Evolutionary conservation across 2,888 invertebrate species (phyloP).

Genomic region (Osmoderma eremita): DNA sequence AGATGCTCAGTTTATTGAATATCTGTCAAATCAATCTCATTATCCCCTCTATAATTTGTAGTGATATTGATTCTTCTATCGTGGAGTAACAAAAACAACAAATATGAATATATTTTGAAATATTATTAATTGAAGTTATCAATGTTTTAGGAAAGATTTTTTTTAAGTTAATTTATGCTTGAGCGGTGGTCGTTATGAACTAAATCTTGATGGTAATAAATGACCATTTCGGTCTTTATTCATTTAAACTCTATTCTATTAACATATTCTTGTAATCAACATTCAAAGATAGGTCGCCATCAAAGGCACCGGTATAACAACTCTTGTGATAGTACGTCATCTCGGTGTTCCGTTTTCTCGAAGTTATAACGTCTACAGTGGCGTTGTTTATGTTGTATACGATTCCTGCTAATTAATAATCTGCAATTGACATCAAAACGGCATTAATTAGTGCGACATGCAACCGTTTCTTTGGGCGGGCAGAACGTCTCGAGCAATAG

Average conservation of each 20-base stretch:
- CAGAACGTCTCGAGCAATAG: constrained; percentile 4
- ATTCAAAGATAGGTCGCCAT: not conserved
- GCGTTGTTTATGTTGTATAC: constrained; percentile 13
- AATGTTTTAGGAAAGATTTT: too few relatives aligned
- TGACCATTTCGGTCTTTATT: too few relatives aligned
- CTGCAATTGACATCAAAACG: constrained; percentile 8
- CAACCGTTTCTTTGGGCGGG: constrained; percentile 15
- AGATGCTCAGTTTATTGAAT: too few relatives aligned
- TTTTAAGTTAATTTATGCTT: too few relatives aligned
- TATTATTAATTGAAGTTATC: too few relatives aligned
- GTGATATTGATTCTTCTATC: too few relatives aligned
- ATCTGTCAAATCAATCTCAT: too few relatives aligned
- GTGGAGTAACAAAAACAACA: too few relatives aligned
- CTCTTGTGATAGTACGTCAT: not conserved
- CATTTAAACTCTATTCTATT: not conserved
- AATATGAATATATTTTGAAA: too few relatives aligned
- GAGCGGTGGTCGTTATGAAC: too few relatives aligned
- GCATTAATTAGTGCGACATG: constrained; percentile 22
- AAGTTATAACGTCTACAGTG: not conserved
- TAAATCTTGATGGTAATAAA: too few relatives aligned
- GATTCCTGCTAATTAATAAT: constrained; percentile 28
- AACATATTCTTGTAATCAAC: not conserved
- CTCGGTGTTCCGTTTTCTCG: not conserved
- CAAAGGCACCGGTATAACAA: constrained; percentile 3
- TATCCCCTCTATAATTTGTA: too few relatives aligned